A percentile compares a stretch with the other conserved stretches of the same genome.
Conservation (phyloP, 2,888 invertebrate genomes). For the Sphaerophoria rueppellii region DNA sequence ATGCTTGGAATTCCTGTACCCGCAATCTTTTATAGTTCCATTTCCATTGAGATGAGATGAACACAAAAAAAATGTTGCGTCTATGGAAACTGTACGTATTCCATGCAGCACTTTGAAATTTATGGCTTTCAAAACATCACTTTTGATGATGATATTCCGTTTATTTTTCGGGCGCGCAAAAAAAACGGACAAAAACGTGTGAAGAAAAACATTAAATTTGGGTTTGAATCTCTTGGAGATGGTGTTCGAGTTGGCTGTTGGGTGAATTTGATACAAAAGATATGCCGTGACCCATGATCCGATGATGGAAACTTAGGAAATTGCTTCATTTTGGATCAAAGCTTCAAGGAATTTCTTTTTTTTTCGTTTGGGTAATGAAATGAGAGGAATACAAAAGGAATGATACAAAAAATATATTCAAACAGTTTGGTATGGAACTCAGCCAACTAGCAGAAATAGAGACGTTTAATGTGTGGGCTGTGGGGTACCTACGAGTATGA, state of each 20-base stretch:
- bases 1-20: not conserved
- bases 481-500: no score
- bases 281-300: constrained; percentile 1
- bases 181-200: not conserved
- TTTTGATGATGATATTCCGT: not conserved
- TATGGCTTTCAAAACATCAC: constrained; percentile 18
- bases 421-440: constrained; percentile 6
- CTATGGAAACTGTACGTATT: not conserved
- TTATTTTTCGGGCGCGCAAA: constrained; percentile 5
- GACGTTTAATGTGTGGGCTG: no score
- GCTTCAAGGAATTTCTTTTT: constrained; percentile 2
- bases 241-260: not conserved
- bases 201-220: constrained; percentile 18
- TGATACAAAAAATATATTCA: not conserved
- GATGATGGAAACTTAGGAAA: not conserved
- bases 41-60: not conserved
- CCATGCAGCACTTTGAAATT: not conserved
- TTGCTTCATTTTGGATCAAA: constrained; percentile 24
- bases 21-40: not conserved
- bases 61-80: no score
- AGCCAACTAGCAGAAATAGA: not conserved
- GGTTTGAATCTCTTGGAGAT: constrained; percentile 3
- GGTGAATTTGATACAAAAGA: not conserved
- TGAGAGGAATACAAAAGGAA: not conserved
- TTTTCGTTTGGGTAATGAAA: not conserved